Evolutionary conservation across 2,113 vertebrate genomes (phyloP).

Genomic region (Aldabrachelys gigantea): DNA sequence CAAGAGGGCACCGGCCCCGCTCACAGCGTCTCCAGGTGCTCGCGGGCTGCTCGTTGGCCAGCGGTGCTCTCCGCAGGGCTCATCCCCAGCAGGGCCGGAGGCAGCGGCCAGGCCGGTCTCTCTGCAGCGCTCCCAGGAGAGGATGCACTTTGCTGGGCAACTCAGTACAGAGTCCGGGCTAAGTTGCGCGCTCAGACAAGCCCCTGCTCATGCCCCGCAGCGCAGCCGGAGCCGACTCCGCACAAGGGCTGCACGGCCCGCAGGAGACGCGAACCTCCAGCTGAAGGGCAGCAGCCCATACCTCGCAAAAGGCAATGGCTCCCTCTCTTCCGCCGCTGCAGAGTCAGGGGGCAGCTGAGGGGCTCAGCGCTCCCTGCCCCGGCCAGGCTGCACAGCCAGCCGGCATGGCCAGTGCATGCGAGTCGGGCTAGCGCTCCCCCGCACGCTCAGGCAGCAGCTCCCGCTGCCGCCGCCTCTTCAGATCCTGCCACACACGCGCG

Average conservation of each 20-base stretch:
- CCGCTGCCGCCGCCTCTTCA: not conserved
- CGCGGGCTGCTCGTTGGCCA: not conserved
- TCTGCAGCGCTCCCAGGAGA: not conserved
- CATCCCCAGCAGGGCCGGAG: not conserved
- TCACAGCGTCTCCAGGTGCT: not conserved
- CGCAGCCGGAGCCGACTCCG: not conserved
- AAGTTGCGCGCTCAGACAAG: not conserved
- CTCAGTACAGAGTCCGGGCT: not conserved
- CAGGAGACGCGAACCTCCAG: not conserved
- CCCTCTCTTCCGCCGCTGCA: not conserved
- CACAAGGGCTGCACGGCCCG: not conserved
- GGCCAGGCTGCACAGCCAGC: not conserved
- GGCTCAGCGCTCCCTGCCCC: not conserved
- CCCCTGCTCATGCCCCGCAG: not conserved
- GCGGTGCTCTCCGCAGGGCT: not conserved
- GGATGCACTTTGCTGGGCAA: not conserved
- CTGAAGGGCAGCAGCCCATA: not conserved
- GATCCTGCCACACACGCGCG: not conserved
- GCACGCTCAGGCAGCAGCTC: not conserved
- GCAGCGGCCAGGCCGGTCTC: not conserved
- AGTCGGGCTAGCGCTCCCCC: not conserved
- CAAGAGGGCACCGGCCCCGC: too few species aligned
- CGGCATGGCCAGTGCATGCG: not conserved
- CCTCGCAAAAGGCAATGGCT: not conserved
- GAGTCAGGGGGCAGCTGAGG: not conserved